Evolutionary conservation across 2,888 invertebrate genomes (phyloP), one percentile per base, ranked within the genome.

Genomic region (Ophioninae sp.): DNA sequence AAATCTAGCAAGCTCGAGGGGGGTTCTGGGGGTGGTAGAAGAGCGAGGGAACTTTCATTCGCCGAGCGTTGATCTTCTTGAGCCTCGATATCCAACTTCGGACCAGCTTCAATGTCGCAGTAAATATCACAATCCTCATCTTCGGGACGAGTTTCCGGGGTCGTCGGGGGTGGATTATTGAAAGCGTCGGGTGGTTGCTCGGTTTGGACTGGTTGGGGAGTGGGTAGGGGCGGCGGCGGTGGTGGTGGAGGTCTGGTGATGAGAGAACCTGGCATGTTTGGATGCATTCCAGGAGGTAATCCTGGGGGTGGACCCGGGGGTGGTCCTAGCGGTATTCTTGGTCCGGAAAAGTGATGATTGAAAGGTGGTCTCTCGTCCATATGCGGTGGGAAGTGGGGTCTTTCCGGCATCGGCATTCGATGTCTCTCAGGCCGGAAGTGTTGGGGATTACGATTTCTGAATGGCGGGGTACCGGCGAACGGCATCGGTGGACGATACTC

Each of bases 51-150:
- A 2, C 64, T 56, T 13, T 86, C 86, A 37, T 86, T 88, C 23
- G 85, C 87, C 5, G 56, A 23, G 37, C 21, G 37, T 21, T 91
- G 91, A 0, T 89, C 91, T 67, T 91, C 92, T 65, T 91, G 92
- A 7, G 89, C 86, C 41, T 93, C 93, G 6, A 85, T 86, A 6
- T 89, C 88, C 0, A 81, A 89, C 64, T 84, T 78, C 6, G 75
- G 84, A 8, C 44, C 88, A 0, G 93, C 93, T 89, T 95, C 95
- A 65, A 95, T 95, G 85, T 95, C 95, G 85, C 95, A 94, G 88
- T 95, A 95, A 86, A 95, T 94, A 87, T 95, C 95, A 59, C 94
- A 93, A 84, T 95, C 95, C 2, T 93, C 93, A 21, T 93, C 93
- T 39, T 91, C 91, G 41, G n/a, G 7, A 57, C 67, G 75, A 21